Base-by-base conservation (phyloP, 2,797 vertebrate genomes). In the Siniperca scherzeri region DNA sequence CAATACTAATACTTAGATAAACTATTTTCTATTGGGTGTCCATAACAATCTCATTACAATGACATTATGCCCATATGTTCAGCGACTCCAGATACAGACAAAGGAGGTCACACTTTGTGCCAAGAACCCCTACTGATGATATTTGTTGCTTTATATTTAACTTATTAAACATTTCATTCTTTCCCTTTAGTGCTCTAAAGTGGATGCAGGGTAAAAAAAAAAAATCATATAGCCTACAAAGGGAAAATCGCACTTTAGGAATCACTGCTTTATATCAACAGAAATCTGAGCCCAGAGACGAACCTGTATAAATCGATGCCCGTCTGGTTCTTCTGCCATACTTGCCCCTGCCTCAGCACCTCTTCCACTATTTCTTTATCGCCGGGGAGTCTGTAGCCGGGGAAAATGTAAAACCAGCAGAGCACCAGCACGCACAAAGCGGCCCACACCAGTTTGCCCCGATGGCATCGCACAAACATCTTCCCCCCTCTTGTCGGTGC, bases 401-500 rank as follows among this genome's bases (percentile, higher is more conserved):
- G 98, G 91, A 96, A 99, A 7, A 98, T 79, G 93, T 99, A 99
- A 1, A 98, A 96, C 98, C 98, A 99, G 92, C 97, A 97, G n/a
- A 99, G 96, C 33, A 98, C 96, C 90, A 98, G 95, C 72, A 98
- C 91, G 73, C 97, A 97, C 87, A 99, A 84, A 3, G 96, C 97
- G 94, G 97, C 97, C 93, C 97, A 98, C 74, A 96, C 95, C 27
- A 97, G 86, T 73, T 97, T 97, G 77, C 93, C 95, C 74, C 97
- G 95, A 92, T 96, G 97, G 90, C 96, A 97, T 93, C 96, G 97
- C 92, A 95, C 91, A 75, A 90, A 86, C 96, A 97, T 94, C 86
- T 88, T 95, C 44, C 53, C 55, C 66, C 44, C 46, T 19, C 59
- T 59, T 7, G 13, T 25, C 71, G 38, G 66, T 65, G 82, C 70